Evolutionary conservation across 1,140 invertebrate species (phyloP).

Genomic region (Physella acuta): DNA sequence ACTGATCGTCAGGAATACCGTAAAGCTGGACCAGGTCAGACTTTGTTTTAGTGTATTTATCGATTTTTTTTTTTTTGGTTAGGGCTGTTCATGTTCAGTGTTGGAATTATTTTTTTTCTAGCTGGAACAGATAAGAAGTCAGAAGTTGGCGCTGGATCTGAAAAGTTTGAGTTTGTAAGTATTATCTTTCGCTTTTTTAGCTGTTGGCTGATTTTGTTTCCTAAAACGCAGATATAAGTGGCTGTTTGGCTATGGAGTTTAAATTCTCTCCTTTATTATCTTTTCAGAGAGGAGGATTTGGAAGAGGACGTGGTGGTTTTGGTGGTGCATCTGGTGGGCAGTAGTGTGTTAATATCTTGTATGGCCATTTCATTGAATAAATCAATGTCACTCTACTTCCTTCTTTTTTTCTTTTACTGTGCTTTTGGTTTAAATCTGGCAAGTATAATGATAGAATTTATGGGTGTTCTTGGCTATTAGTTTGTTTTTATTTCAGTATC

Average conservation of each 20-base stretch:
- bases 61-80: neutral
- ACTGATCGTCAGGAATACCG: slow-evolving; percentile 48
- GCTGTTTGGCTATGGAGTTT: no score
- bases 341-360: neutral
- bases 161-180: slow-evolving; percentile 83
- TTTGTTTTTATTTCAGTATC: no score
- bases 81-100: neutral
- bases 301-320: neutral
- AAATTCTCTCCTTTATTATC: neutral
- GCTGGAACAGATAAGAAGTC: slow-evolving; percentile 82
- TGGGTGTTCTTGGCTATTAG: no score
- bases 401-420: no score
- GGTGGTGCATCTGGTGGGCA: neutral
- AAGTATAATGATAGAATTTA: no score
- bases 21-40: slow-evolving; percentile 45
- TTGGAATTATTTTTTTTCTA: slow-evolving; percentile 22
- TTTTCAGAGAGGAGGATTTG: neutral
- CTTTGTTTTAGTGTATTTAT: neutral
- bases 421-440: no score
- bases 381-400: no score
- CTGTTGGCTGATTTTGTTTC: no score
- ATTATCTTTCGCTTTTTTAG: no score
- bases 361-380: no score
- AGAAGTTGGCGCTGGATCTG: slow-evolving; percentile 88
- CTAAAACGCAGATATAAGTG: no score